These are phyloP conservation scores for Scomber scombrus DNA, from an alignment of 2,113 vertebrate species.

Conservation along the genomic window DNA sequence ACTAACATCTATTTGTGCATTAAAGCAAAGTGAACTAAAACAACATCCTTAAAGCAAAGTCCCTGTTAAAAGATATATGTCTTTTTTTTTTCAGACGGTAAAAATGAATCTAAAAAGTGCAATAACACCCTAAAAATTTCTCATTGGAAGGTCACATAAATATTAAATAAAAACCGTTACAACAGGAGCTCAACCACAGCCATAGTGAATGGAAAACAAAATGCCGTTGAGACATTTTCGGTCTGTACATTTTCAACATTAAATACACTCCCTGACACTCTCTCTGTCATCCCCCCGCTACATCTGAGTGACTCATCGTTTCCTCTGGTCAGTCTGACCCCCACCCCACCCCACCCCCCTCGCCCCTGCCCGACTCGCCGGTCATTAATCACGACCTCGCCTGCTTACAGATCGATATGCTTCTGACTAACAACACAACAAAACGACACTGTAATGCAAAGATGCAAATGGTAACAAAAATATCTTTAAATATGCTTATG, in stretches of 20 bases:
- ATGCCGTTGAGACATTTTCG: slow-evolving; percentile 76
- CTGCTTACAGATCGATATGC: slow-evolving; percentile 76
- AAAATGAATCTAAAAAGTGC: slow-evolving; percentile 90
- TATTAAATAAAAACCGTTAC: slow-evolving; percentile 89
- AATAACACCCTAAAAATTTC: slow-evolving; percentile 86
- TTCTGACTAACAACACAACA: slow-evolving; percentile 76
- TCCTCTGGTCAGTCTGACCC: slow-evolving; percentile 58
- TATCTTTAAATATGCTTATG: slow-evolving; percentile 80
- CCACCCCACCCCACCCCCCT: neutral
- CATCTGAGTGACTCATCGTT: slow-evolving; percentile 62
- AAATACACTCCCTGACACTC: slow-evolving; percentile 73
- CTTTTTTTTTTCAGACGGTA: slow-evolving; percentile 82
- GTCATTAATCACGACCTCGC: slow-evolving; percentile 60
- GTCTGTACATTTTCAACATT: slow-evolving; percentile 85
- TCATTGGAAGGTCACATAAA: slow-evolving; percentile 90
- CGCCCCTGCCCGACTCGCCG: slow-evolving; percentile 14
- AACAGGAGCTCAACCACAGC: slow-evolving; percentile 85
- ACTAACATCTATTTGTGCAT: slow-evolving; percentile 88
- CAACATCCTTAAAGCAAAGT: slow-evolving; percentile 87
- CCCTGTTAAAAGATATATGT: slow-evolving; percentile 87
- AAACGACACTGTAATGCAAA: slow-evolving; percentile 80
- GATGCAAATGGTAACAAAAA: slow-evolving; percentile 85
- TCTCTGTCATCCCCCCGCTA: slow-evolving; percentile 38
- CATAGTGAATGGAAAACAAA: slow-evolving; percentile 81
- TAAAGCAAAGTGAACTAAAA: slow-evolving; percentile 87